Percentiles rank a stretch among this genome's conserved stretches.
phyloP scores from a whole-genome alignment of 37 sponge, comb jelly and placozoan species.

The Aplysina aerophoba region DNA sequence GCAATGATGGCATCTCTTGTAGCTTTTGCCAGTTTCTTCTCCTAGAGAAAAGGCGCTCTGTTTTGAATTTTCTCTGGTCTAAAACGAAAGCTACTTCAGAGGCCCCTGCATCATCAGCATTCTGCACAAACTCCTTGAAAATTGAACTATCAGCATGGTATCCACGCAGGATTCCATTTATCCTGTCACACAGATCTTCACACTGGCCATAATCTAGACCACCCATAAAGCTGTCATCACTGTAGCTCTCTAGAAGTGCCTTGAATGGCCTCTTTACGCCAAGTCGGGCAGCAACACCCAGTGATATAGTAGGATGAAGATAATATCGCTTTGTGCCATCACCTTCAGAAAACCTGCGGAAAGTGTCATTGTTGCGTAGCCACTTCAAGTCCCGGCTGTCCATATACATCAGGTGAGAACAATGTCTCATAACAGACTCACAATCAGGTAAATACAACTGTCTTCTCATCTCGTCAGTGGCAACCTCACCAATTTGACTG shows the following conservation, averaged over 20 bases:
- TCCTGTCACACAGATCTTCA: conserved; percentile 80
- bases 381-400: conserved; percentile 2
- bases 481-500: too few relatives aligned
- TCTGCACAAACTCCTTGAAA: conserved; percentile 82
- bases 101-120: conserved; percentile 87
- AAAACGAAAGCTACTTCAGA: conserved; percentile 71
- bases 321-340: not conserved
- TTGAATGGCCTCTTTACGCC: conserved; percentile 43
- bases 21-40: conserved; percentile 53
- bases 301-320: conserved; percentile 44
- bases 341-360: not conserved
- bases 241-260: conserved; percentile 47
- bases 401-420: conserved; percentile 26
- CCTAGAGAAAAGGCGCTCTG: conserved; percentile 35
- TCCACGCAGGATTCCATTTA: conserved; percentile 56
- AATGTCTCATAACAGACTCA: conserved; percentile 42
- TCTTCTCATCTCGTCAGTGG: not conserved
- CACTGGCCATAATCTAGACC: conserved; percentile 81
- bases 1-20: conserved; percentile 63
- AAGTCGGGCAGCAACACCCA: conserved; percentile 24
- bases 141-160: conserved; percentile 71
- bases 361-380: not conserved
- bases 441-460: conserved; percentile 56
- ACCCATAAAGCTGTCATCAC: conserved; percentile 38
- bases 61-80: conserved; percentile 48